Evolutionary conservation across 1,140 invertebrate genomes (phyloP).

Genomic region (Drosophila quadrilineata): DNA sequence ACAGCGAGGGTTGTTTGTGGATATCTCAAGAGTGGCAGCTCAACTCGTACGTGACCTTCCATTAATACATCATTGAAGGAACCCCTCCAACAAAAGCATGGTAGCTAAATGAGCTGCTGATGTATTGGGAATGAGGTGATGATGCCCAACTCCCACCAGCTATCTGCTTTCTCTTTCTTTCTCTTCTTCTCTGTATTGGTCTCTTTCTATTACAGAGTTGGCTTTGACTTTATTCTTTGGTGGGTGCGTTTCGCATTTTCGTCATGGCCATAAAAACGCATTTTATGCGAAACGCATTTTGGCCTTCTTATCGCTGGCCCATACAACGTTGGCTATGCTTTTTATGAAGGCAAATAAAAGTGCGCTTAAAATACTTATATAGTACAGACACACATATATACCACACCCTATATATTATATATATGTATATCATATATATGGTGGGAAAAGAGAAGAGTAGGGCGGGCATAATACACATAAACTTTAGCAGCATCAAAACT

Average conservation of each 20-base stretch:
- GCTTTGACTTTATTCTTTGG: constrained; percentile 29
- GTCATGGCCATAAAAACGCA: constrained; percentile 76
- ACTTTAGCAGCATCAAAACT: constrained; percentile 47
- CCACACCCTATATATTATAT: background rate
- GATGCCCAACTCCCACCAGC: constrained; percentile 10
- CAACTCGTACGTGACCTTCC: constrained; percentile 73
- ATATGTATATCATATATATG: too few species aligned
- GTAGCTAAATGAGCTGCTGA: constrained; percentile 40
- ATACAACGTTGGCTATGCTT: constrained; percentile 52
- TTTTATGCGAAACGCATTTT: constrained; percentile 78
- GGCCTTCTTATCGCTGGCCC: constrained; percentile 54
- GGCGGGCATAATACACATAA: constrained; percentile 15
- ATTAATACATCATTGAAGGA: constrained; percentile 70
- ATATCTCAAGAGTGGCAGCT: constrained; percentile 53
- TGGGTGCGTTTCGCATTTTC: constrained; percentile 55
- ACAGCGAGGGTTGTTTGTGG: constrained; percentile 68
- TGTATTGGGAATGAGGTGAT: constrained; percentile 46
- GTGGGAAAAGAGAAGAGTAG: background rate
- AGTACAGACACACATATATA: background rate
- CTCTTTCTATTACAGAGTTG: background rate
- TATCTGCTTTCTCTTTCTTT: background rate
- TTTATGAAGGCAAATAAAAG: constrained; percentile 78
- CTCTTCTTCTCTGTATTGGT: constrained; percentile 34
- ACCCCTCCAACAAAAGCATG: too few species aligned
- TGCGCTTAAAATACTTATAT: constrained; percentile 48